A percentile compares a stretch with the other conserved stretches of the same genome.
These are phyloP conservation scores for Xylocampa areola DNA, from an alignment of 2,888 invertebrate genomes.

Conservation along the genomic window DNA sequence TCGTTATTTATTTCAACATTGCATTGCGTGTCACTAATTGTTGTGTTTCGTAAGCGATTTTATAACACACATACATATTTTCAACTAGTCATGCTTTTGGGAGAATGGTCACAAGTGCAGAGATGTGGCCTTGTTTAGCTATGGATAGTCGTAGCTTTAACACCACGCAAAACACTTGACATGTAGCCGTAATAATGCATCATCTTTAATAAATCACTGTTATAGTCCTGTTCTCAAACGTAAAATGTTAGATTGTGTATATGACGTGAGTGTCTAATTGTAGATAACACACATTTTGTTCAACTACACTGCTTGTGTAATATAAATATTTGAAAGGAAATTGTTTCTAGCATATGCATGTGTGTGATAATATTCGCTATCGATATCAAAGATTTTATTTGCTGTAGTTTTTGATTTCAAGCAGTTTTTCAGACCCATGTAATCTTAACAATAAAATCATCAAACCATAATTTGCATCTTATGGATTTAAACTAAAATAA, in stretches of 20 bases:
- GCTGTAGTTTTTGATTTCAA: constrained; percentile 75
- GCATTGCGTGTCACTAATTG: constrained; percentile 76
- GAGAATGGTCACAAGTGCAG: constrained; percentile 40
- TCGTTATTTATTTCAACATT: constrained; percentile 68
- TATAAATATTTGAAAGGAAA: constrained; percentile 42
- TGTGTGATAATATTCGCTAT: constrained; percentile 63
- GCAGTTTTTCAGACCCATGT: constrained; percentile 60
- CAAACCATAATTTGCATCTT: constrained; percentile 44
- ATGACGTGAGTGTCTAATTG: constrained; percentile 37
- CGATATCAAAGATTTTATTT: constrained; percentile 70
- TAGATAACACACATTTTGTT: constrained; percentile 59
- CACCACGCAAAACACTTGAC: constrained; percentile 39
- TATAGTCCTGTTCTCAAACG: constrained; percentile 31
- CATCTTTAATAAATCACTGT: constrained; percentile 46
- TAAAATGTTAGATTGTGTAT: constrained; percentile 38
- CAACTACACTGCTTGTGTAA: constrained; percentile 57
- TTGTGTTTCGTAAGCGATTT: constrained; percentile 72
- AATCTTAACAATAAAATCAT: constrained; percentile 54
- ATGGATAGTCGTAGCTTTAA: constrained; percentile 49
- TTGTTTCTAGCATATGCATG: constrained; percentile 59
- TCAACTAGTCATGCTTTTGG: constrained; percentile 51
- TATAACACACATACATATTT: constrained; percentile 77
- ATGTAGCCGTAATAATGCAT: constrained; percentile 44
- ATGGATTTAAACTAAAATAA: constrained; percentile 32
- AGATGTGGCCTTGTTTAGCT: constrained; percentile 34